phyloP scores from a whole-genome alignment of 2,797 vertebrate species.

The Perodicticus potto region DNA sequence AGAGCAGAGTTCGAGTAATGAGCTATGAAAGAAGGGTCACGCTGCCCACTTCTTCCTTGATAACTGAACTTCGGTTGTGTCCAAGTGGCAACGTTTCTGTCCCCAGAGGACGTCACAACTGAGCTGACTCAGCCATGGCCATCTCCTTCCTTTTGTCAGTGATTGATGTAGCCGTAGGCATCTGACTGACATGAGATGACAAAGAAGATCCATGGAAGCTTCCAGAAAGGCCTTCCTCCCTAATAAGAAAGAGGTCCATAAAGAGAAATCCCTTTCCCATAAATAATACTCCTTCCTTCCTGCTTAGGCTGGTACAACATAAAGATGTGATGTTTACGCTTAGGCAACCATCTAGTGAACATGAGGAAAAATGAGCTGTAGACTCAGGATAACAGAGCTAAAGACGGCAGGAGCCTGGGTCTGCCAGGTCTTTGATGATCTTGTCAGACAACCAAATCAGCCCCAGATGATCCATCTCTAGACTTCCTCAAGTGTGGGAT shows the following conservation, averaged over 20 bases:
- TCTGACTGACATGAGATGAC: slow-evolving; percentile 3
- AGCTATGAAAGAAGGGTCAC: background rate
- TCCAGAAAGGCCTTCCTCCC: background rate
- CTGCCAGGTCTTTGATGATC: background rate
- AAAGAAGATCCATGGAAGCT: background rate
- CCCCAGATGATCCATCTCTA: background rate
- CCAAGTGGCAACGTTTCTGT: background rate
- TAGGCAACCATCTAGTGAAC: background rate
- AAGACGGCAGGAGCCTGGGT: background rate
- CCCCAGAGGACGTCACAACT: background rate
- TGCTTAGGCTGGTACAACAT: background rate
- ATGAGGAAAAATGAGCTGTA: background rate
- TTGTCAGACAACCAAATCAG: background rate
- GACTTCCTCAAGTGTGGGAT: background rate
- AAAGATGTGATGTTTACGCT: background rate
- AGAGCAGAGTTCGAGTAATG: background rate
- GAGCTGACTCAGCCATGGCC: background rate
- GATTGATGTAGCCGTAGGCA: background rate
- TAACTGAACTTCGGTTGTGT: background rate
- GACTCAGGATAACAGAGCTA: background rate
- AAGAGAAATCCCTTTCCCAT: background rate
- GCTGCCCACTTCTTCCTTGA: background rate
- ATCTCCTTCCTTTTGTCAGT: slow-evolving; percentile 4
- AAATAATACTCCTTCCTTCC: background rate
- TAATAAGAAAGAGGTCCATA: slow-evolving; percentile 14